Evolutionary conservation across 37 sponge, comb jelly and placozoan species (phyloP), one percentile per base, ranked within the genome.

Genomic region (Ephydatia muelleri): DNA sequence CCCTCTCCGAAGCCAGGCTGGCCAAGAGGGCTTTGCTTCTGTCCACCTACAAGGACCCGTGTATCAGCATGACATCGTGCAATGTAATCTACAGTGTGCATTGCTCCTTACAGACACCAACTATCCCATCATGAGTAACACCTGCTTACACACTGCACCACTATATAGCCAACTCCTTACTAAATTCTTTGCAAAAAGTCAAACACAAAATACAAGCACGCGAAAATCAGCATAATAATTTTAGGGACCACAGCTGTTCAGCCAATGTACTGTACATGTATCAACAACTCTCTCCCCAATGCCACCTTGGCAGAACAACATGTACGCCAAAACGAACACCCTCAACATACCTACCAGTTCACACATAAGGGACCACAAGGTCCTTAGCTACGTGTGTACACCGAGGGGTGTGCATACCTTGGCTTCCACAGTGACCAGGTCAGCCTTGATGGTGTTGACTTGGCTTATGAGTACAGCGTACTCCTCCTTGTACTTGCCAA

Each of bases 401-500:
- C 19, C 72, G 38, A 23, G 38, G 21, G 57, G 22, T 25, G n/a
- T 71, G 49, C 31, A 31, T 69, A 95, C 96, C 92, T 97, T 97
- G 2, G 89, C 84, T 69, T 97, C 97, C 65, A 97, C 97, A 28
- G 89, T 86, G 29, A 80, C 71, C 32, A 95, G 75, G 69, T 96
- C 97, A 21, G 76, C 49, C 84, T 98, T 94, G 72, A 98, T 94
- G 67, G 88, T 80, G 67, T 98, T 97, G 28, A 97, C 99, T 68
- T 98, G 93, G 67, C 89, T 92, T 66, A 98, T 96, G 31, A 98
- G 93, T 14, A 85, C 47, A 29, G 96, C 97, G 77, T 96, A 96
- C 73, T 98, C 97, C 40, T 98, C 97, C 91, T 98, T 96, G 91
- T 98, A 98, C 74, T 76, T 68, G 0, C 80, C 72, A 38, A 98